Evolutionary conservation across 92 coral and sea anemone species (phyloP).

Genomic region (Parazoanthus atlanticus): DNA sequence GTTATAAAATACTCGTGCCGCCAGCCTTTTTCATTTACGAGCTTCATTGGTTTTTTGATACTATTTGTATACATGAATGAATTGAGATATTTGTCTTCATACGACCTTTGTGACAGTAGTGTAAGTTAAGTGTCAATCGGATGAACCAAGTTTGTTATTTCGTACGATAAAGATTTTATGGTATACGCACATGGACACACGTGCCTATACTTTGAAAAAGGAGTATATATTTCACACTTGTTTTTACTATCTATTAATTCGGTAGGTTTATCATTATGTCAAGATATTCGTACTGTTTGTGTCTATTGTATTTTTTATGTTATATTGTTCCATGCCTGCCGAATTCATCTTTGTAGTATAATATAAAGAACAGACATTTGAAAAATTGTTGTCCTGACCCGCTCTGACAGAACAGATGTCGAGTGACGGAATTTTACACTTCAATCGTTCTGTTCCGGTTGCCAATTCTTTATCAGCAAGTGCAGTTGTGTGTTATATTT

Average conservation of each 20-base stretch:
- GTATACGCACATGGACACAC: background rate
- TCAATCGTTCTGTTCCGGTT: background rate
- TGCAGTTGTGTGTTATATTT: background rate
- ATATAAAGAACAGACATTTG: background rate
- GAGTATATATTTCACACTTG: background rate
- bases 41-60: background rate
- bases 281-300: constrained; percentile 1
- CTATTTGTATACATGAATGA: constrained; percentile 37
- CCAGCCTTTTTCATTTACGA: constrained; percentile 1
- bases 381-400: background rate
- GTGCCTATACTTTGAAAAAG: background rate
- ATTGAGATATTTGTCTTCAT: constrained; percentile 9
- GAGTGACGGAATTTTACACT: background rate
- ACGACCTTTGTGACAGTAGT: background rate
- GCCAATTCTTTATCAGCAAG: background rate
- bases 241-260: background rate
- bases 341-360: background rate
- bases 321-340: background rate
- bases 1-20: constrained; percentile 5
- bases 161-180: background rate
- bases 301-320: background rate
- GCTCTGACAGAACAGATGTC: constrained; percentile 28
- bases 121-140: background rate
- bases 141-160: background rate
- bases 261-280: background rate